Evolutionary conservation across 2,113 vertebrate species (phyloP).

Genomic region (Chamaea fasciata): DNA sequence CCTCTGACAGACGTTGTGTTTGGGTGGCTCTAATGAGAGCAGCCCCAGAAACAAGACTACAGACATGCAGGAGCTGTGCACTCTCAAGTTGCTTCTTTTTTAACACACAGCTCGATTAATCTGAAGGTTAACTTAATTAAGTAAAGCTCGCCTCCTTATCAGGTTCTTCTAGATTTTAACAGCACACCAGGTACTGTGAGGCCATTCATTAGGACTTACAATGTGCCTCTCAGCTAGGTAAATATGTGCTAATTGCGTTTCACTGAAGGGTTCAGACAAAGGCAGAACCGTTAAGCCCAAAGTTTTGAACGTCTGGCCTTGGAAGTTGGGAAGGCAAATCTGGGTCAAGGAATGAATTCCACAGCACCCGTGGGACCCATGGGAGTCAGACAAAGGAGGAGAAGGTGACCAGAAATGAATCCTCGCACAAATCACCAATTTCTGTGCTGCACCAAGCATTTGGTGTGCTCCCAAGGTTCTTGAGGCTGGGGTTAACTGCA

Average conservation of each 20-base stretch:
- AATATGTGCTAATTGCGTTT: not conserved
- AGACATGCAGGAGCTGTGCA: not conserved
- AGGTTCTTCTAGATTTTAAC: not conserved
- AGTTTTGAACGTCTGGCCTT: not conserved
- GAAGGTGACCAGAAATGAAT: not conserved
- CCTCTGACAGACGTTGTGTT: not conserved
- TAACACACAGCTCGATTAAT: conserved; percentile 10
- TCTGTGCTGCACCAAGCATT: not conserved
- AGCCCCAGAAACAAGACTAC: not conserved
- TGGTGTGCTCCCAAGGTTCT: no score
- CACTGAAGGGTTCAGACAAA: not conserved
- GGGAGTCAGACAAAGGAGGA: not conserved
- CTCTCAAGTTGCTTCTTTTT: not conserved
- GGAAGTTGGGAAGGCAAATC: not conserved
- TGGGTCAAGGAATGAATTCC: not conserved
- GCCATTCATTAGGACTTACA: not conserved
- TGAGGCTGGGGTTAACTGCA: not conserved
- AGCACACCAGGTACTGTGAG: not conserved
- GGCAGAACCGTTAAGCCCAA: not conserved
- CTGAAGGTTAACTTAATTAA: conserved; percentile 39
- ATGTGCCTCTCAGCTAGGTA: not conserved
- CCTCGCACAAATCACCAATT: rapidly evolving
- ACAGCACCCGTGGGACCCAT: rapidly evolving
- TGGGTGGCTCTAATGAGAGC: not conserved
- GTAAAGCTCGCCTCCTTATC: conserved; percentile 19